These are phyloP conservation scores for Prosopocoilus inquinatus DNA, from an alignment of 2,888 invertebrate species.

Conservation along the genomic window DNA sequence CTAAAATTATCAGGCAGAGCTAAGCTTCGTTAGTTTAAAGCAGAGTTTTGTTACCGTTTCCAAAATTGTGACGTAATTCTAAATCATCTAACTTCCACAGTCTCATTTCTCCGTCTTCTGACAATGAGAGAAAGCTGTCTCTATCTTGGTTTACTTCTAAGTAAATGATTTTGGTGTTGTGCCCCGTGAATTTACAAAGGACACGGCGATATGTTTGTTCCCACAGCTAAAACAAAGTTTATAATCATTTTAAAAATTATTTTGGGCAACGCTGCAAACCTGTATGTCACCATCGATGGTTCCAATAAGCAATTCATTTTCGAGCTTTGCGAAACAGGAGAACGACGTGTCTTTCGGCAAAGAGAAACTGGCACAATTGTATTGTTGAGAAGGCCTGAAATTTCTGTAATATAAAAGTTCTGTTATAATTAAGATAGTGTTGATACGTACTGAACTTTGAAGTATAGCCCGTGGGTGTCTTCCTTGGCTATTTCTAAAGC, in stretches of 20 bases:
- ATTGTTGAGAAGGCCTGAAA: not conserved
- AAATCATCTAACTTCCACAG: constrained; percentile 56
- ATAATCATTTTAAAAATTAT: not conserved
- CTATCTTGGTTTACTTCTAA: constrained; percentile 56
- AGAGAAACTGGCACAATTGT: not conserved
- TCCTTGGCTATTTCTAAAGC: constrained; percentile 56
- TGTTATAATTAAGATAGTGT: no score
- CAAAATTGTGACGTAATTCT: not conserved
- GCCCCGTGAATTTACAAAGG: constrained; percentile 53
- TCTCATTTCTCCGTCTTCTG: constrained; percentile 58
- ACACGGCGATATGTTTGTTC: constrained; percentile 58
- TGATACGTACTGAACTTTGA: constrained; percentile 59
- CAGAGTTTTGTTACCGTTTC: not conserved
- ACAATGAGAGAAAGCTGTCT: constrained; percentile 59
- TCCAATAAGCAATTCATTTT: constrained; percentile 52
- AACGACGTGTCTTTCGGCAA: constrained; percentile 13
- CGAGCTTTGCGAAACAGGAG: constrained; percentile 56
- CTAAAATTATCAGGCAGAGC: no score
- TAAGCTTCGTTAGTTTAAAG: not conserved
- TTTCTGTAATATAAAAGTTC: not conserved
- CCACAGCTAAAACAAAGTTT: constrained; percentile 54
- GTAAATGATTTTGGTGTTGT: constrained; percentile 51
- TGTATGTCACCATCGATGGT: constrained; percentile 52
- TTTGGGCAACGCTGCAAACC: constrained; percentile 28
- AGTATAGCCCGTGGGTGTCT: constrained; percentile 56